Conservation (phyloP, 2,797 vertebrate genomes). For the Serranus cabrilla region DNA sequence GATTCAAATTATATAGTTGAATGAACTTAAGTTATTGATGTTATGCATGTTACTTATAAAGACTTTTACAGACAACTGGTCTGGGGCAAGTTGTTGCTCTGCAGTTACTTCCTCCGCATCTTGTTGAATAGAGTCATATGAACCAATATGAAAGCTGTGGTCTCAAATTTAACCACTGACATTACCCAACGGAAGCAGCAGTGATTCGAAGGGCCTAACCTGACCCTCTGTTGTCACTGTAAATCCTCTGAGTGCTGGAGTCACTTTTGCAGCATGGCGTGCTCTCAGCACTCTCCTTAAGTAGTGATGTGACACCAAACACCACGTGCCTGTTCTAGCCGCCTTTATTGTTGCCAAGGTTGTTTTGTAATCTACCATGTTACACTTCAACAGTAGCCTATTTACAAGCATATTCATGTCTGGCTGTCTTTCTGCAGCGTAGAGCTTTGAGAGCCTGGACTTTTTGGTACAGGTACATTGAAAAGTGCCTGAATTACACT, state of each 20-base stretch:
- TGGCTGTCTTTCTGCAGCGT: no score
- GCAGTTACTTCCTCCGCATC: slow-evolving; percentile 4
- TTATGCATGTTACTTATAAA: background rate
- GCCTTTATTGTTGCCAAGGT: slow-evolving; percentile 8
- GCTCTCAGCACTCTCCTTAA: slow-evolving; percentile 15
- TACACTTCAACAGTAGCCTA: background rate
- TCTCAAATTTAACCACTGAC: background rate
- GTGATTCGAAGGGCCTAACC: slow-evolving; percentile 12
- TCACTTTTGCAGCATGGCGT: slow-evolving; percentile 16
- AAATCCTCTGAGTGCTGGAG: slow-evolving; percentile 30
- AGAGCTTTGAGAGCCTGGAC: no score
- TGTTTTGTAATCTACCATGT: slow-evolving; percentile 7
- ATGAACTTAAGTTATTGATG: background rate
- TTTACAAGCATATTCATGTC: no score
- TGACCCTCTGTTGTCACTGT: background rate
- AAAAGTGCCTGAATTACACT: no score
- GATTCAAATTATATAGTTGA: background rate
- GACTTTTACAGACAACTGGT: background rate
- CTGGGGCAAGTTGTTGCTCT: slow-evolving; percentile 4
- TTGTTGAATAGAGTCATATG: slow-evolving; percentile 7
- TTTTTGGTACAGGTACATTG: no score
- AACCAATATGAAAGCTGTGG: slow-evolving; percentile 32
- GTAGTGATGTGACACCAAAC: slow-evolving; percentile 8
- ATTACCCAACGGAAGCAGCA: background rate
- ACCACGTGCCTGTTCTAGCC: slow-evolving; percentile 10